Percentiles rank a stretch among this genome's conserved stretches.
phyloP scores from a whole-genome alignment of 2,113 vertebrate genomes.

The Tachysurus vachellii region DNA sequence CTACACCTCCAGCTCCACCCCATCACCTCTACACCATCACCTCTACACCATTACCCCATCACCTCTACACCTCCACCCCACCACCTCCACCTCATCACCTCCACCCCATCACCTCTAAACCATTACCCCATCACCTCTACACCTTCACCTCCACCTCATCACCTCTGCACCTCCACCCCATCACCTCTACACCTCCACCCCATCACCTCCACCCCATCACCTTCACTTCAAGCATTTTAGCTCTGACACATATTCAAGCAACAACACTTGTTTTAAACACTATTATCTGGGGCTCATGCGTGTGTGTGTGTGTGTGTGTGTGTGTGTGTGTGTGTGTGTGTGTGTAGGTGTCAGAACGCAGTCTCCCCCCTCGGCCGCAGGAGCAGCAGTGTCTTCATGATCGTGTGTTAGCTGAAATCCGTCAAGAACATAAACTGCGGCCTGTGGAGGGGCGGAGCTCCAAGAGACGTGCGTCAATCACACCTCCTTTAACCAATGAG shows the following conservation, averaged over 20 bases:
- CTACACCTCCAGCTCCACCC: background rate
- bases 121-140: background rate
- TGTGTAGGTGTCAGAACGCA: conserved; percentile 82
- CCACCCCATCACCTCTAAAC: background rate
- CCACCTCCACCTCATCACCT: background rate
- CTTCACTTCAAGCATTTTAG: background rate
- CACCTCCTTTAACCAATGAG: conserved; percentile 27
- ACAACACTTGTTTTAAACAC: background rate
- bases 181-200: background rate
- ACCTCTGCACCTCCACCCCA: background rate
- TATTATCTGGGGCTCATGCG: background rate
- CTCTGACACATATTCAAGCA: background rate
- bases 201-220: background rate
- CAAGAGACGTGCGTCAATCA: conserved; percentile 73
- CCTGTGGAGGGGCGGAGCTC: conserved; percentile 71
- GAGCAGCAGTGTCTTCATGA: conserved; percentile 84
- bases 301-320: background rate
- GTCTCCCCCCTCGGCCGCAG: conserved; percentile 82
- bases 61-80: background rate
- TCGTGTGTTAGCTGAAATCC: conserved; percentile 89
- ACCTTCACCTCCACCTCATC: too few relatives aligned
- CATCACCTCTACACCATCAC: background rate
- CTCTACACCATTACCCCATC: background rate
- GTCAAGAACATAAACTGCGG: conserved; percentile 85
- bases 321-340: background rate